Evolutionary conservation across 2,888 invertebrate species (phyloP), one percentile per base, ranked within the genome.

Genomic region (Oscheius sp.): DNA sequence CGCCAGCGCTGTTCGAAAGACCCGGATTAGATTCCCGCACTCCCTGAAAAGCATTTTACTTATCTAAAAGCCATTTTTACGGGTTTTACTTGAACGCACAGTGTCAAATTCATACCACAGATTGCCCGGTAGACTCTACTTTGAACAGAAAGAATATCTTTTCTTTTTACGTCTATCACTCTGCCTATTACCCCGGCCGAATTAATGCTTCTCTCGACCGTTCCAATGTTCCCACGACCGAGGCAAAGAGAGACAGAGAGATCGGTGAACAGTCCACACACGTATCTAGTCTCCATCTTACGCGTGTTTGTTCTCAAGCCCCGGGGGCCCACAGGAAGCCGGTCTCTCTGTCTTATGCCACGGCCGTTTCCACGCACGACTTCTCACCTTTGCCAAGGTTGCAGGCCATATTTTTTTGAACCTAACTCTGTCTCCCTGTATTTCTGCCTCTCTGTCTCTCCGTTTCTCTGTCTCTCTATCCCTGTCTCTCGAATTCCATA

Each of bases 341-440:
- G 42, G 42, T 42, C 42, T 42, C 42, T 3, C 13, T 50, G 10
- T 50, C 50, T 50, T 13, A 42, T 42, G 42, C 42, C 42, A 42
- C 42, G 3, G 42, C 7, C 42, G 42, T 42, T 42, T 42, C 42
- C 42, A 42, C 42, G 42, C 42, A 42, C 42, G 42, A 7, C 42
- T 42, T 42, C 68, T 68, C 68, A 53, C n/a, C 55, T n/a, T 53
- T 53, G 21, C 68, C 68, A 55, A 53, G 68, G 55, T 68, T 55
- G 37, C 53, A 53, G 53, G 35, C 29, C 65, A 32, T 33, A 48
- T 65, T 48, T 3, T 29, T 29, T 50, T 10, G 33, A 35, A 32
- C 21, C 53, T 13, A 51, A 51, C 2, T 51, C 53, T 10, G 53
- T 2, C 11, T 0, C 53, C 21, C 53, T 10, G 9, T 42, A 0